Evolutionary conservation across 2,113 vertebrate species (phyloP), one percentile per base, ranked within the genome.

Genomic region (Struthidea cinerea): DNA sequence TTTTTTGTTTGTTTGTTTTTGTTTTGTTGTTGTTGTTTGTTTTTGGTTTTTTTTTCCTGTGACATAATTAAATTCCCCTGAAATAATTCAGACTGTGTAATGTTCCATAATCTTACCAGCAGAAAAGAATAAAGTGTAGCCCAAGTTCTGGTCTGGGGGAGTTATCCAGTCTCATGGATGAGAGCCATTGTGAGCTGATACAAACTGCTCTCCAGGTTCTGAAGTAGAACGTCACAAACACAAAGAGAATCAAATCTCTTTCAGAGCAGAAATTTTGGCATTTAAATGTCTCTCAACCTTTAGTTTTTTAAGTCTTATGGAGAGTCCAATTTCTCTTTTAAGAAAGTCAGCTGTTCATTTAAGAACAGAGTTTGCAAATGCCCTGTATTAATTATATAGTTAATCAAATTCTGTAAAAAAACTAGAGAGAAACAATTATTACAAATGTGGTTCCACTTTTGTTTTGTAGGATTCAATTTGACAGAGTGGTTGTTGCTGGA

Each of bases 141-240:
- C 16, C 7, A 41, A 28, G 10, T 61, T 61, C n/a, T 77, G 32
- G 10, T 64, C 60, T 84, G 11, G 16, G 13, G 22, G 11, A 42
- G 5, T 65, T 41, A 41, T 7, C 12, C 5, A 15, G 13, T 53
- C 20, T 90, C n/a, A 57, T 3, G 26, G 33, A 57, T 18, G 28
- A 65, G 20, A 80, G 8, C 1, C 13, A 35, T 17, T 56, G 7
- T 46, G 30, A 3, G 5, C 33, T 0, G 0, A 37, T 13, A 21
- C 22, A 80, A 56, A 49, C 9, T 52, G 68, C 35, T 15, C 7
- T 50, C 21, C 2, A 1, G 14, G 21, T 50, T 83, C 55, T 64
- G 10, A 17, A 46, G 22, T n/a, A 26, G 53, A 63, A 52, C 37
- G 24, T 46, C 44, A 46, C 20, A 64, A 74, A 53, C n/a, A 46